Evolutionary conservation across 1,140 invertebrate genomes (phyloP), one percentile per base, ranked within the genome.

Genomic region (Dreissena rostriformis): DNA sequence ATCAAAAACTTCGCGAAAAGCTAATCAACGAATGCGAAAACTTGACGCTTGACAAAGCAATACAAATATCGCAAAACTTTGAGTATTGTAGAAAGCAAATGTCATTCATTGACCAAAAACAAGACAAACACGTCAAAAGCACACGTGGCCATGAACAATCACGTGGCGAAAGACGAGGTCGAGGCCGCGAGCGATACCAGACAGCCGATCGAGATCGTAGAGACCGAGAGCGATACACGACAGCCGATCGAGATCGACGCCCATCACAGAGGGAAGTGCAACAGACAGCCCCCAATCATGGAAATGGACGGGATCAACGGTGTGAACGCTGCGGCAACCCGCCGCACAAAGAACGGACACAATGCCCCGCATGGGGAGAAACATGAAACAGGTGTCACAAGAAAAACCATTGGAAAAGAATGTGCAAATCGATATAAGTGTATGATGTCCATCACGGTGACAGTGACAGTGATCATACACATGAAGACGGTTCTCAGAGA

Each of bases 41-140:
- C 19, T 26, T 29, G 17, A 71, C 68, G 19, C 68, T 71, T 5
- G 68, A 71, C 14, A 51, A 73, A 73, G 39, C 39, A 53, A 73
- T 73, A 19, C 39, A 53, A 55, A 53, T 73, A 52, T 73, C 49
- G 10, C 71, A 73, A 53, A 52, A 73, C 22, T 73, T 53, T 15
- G 71, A 73, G 26, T 53, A 73, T 29, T 73, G 49, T 19, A 52
- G 17, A 53, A 0, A 53, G 5, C 29, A 73, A 24, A 51, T 73
- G 71, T 39, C 39, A 39, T 39, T 39, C 2, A 39, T 39, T 8
- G 39, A 39, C 39, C 39, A 39, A 39, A 39, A 39, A 8, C 39
- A 39, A 39, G 39, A 39, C 39, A 39, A 39, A 39, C 12, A 73
- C 24, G 22, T 70, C 7, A 29, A 29, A 19, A 70, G 26, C 22